phyloP scores from a whole-genome alignment of 1,140 invertebrate genomes.

The Micrasema minimum region DNA sequence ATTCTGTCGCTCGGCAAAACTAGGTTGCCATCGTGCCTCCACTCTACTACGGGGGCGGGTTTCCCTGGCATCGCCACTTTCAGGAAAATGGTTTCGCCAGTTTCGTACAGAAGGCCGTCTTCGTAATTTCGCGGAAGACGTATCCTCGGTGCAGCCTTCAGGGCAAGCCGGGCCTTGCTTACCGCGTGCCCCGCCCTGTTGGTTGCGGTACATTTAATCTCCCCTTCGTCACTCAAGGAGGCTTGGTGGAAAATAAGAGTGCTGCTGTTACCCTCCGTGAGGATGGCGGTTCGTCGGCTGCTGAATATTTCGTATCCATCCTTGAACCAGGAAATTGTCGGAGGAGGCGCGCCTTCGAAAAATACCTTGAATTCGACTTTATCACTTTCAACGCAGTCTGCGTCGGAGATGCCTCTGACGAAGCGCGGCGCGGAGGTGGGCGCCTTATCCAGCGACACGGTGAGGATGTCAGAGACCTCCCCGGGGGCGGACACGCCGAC shows the following conservation, averaged over 20 bases:
- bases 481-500: constrained; percentile 83
- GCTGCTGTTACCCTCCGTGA: constrained; percentile 81
- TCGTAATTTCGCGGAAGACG: constrained; percentile 84
- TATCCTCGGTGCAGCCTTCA: constrained; percentile 85
- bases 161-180: constrained; percentile 75
- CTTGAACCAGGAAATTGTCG: constrained; percentile 94
- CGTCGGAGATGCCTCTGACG: constrained; percentile 73
- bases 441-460: constrained; percentile 76
- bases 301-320: constrained; percentile 88
- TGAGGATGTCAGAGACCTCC: constrained; percentile 80
- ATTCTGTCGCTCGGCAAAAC: constrained; percentile 73
- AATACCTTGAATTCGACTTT: constrained; percentile 85
- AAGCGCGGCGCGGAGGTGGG: constrained; percentile 76
- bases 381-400: constrained; percentile 79
- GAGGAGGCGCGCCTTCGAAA: constrained; percentile 83
- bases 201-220: constrained; percentile 88
- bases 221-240: constrained; percentile 82
- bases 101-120: constrained; percentile 88
- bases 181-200: constrained; percentile 84
- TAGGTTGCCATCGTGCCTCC: constrained; percentile 87
- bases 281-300: constrained; percentile 80
- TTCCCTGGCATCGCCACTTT: constrained; percentile 91
- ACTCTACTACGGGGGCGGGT: constrained; percentile 83
- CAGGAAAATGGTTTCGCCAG: constrained; percentile 86
- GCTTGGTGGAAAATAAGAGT: constrained; percentile 85